Percentiles rank a stretch among this genome's conserved stretches.
Conservation (phyloP, 2,797 vertebrate species). For the Sebastes steindachneri region DNA sequence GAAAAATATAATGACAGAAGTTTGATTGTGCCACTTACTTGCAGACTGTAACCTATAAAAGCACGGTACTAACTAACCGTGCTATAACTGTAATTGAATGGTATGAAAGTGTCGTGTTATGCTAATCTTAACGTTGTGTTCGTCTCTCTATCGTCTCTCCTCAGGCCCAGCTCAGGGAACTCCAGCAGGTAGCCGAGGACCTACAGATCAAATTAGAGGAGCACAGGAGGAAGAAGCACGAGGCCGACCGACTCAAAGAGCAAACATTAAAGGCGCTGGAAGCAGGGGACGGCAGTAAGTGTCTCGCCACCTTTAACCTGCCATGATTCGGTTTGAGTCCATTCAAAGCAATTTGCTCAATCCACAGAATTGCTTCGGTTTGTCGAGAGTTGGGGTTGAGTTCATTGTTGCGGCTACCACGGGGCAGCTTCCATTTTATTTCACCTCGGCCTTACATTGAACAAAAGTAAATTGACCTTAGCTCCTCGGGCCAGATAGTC, state of each 20-base stretch:
- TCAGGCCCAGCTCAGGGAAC: conserved; percentile 78
- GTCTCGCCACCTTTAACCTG: conserved; percentile 23
- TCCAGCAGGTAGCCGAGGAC: conserved; percentile 75
- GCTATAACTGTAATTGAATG: not conserved
- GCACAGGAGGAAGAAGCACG: conserved; percentile 66
- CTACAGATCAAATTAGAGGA: conserved; percentile 77
- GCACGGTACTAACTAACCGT: not conserved
- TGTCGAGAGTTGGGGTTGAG: conserved; percentile 24
- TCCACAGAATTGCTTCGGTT: conserved; percentile 29
- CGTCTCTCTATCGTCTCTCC: not conserved
- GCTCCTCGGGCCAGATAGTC: conserved; percentile 38
- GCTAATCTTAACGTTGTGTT: not conserved
- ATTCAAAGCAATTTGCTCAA: conserved; percentile 35
- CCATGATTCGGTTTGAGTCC: conserved; percentile 34
- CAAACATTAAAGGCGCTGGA: conserved; percentile 54
- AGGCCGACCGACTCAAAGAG: conserved; percentile 66
- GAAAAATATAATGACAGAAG: not conserved
- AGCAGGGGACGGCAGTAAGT: conserved; percentile 55
- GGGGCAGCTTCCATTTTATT: conserved; percentile 59
- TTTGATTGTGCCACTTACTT: not conserved
- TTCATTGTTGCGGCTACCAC: conserved; percentile 22
- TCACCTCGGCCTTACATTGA: conserved; percentile 15
- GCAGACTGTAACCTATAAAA: not conserved
- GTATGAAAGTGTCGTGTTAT: not conserved
- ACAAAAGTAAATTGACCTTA: conserved; percentile 54